Conservation (phyloP, 2,113 vertebrate species). For the Sebastes schlegelii region DNA sequence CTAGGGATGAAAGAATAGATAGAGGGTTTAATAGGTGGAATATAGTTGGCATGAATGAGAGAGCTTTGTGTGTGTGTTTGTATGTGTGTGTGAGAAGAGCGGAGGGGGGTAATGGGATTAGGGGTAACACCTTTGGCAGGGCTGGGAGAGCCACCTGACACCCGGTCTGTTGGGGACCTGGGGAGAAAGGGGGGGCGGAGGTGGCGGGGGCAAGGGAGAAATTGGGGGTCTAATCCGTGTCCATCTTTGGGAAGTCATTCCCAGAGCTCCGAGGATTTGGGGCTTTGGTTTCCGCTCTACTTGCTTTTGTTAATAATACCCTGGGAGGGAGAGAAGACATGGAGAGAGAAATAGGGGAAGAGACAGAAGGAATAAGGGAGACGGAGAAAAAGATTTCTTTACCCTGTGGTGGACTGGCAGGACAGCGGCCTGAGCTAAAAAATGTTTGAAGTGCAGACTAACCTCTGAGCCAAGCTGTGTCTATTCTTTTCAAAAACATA, state of each 20-base stretch:
- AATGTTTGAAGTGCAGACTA: conserved; percentile 58
- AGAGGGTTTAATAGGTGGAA: conserved; percentile 69
- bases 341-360: conserved; percentile 81
- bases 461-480: conserved; percentile 45
- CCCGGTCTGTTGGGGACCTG: conserved; percentile 93
- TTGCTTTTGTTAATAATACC: conserved; percentile 97
- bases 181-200: conserved; percentile 63
- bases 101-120: conserved; percentile 95
- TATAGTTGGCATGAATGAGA: conserved; percentile 68
- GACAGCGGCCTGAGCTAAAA: conserved; percentile 56
- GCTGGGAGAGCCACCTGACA: conserved; percentile 96
- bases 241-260: conserved; percentile 98
- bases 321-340: conserved; percentile 85
- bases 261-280: conserved; percentile 90
- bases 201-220: conserved; percentile 70
- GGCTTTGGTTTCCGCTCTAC: conserved; percentile 90
- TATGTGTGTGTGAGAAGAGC: conserved; percentile 53
- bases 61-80: conserved; percentile 51
- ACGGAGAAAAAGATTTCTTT: conserved; percentile 77
- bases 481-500: conserved; percentile 30
- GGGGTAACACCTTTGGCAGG: conserved; percentile 93
- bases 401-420: conserved; percentile 74
- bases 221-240: conserved; percentile 94
- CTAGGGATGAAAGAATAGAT: conserved; percentile 67
- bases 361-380: conserved; percentile 73